Base-by-base conservation (phyloP, 2,888 invertebrate genomes). In the Ormyrus thymus region DNA sequence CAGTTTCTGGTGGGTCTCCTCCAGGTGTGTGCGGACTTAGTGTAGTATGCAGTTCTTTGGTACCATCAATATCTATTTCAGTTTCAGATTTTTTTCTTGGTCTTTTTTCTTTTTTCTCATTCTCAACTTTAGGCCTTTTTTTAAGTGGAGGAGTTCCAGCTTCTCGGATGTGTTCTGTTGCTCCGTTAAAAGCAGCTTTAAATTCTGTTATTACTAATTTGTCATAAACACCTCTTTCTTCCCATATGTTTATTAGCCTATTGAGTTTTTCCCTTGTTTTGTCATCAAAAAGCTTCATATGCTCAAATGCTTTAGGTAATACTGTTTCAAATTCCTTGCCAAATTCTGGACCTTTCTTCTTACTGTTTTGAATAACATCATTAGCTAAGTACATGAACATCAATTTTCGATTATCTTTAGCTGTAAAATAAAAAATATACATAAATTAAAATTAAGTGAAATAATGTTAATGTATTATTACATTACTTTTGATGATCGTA, bases 331-430 rank as follows among this genome's bases (percentile, higher is more conserved):
- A 99, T 87, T 97, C 97, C 88, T 95, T 95, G 0, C 96, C 96
- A 91, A 95, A 99, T 90, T 99, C 98, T 0, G 98, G 97, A 0
- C 98, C 98, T 90, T 98, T 98, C 90, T 98, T 99, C 90, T 97
- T 96, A 89, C 98, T 97, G 87, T 99, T 99, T 90, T 99, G 99
- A 85, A 99, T 98, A 50, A 99, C 98, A 92, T 99, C 99, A 92
- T 99, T 99, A 51, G 99, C 98, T 85, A 99, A 92, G 90, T 99
- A 99, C 95, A 99, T 96, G 86, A 97, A 97, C 13, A 97, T 98
- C 75, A 99, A 91, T 88, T 97, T 97, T 85, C 95, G 94, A 83
- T 92, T 93, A 85, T 96, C 95, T 89, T 96, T 95, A 4, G 94
- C 97, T 97, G 92, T 73, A 92, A 92, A 83, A 61, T 29, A 66